Percentiles rank a stretch among this genome's conserved stretches.
Evolutionary conservation across 2,888 invertebrate species (phyloP).

Genomic region (Drosophila lutescens): DNA sequence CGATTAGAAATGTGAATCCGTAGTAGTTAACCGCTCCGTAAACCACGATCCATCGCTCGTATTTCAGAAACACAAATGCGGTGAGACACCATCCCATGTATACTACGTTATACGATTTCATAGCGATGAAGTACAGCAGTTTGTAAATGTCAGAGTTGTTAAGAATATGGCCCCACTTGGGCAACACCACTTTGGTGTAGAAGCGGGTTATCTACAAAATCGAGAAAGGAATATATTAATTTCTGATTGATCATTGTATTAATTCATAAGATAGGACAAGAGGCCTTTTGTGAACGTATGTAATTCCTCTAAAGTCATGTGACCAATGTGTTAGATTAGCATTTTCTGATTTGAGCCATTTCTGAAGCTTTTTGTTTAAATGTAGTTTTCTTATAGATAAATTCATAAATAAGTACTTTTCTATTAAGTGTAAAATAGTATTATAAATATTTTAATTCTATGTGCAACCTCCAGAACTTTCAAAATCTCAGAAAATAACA

Average conservation of each 20-base stretch:
- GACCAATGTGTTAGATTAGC: too few relatives aligned
- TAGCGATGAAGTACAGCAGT: slow-evolving; percentile 86
- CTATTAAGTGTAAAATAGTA: too few relatives aligned
- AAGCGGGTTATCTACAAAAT: slow-evolving; percentile 66
- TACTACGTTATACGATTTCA: slow-evolving; percentile 90
- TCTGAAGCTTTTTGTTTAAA: too few relatives aligned
- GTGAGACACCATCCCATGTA: slow-evolving; percentile 93
- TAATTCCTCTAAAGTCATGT: too few relatives aligned
- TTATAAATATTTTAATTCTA: too few relatives aligned
- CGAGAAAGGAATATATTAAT: background rate
- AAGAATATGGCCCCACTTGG: slow-evolving; percentile 68
- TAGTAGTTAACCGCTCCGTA: slow-evolving; percentile 88
- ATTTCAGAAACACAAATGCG: slow-evolving; percentile 90
- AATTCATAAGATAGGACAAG: too few relatives aligned
- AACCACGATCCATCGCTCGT: slow-evolving; percentile 88
- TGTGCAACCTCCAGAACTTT: background rate
- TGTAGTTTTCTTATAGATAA: too few relatives aligned
- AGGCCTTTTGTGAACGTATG: too few relatives aligned
- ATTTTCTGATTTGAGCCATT: too few relatives aligned
- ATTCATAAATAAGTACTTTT: too few relatives aligned
- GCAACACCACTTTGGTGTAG: slow-evolving; percentile 68
- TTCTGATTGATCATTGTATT: too few relatives aligned
- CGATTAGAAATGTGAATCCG: slow-evolving; percentile 88
- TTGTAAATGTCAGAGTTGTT: slow-evolving; percentile 70
- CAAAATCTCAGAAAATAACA: background rate